Base-by-base conservation (phyloP, 2,888 invertebrate species). In the Seira ritae region DNA sequence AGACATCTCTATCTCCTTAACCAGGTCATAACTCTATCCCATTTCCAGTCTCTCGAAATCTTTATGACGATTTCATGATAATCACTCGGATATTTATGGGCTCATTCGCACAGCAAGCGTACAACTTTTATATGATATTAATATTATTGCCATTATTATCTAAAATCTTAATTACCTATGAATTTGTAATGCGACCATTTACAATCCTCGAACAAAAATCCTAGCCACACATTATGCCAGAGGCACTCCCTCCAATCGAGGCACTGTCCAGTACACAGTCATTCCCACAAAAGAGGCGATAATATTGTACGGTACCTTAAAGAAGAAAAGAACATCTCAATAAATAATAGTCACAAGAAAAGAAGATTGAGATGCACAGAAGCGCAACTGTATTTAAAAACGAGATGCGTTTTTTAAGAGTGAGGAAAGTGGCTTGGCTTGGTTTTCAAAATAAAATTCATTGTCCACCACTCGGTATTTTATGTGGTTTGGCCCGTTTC, bases 91-190 rank as follows among this genome's bases (percentile, higher is more conserved):
- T 81, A 81, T 81, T 81, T 81, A 81, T 76, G 81, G 66, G 71
- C 76, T 76, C 74, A 70, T 81, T 68, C 66, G 75, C 81, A 68
- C 81, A 81, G 75, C 66, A 42, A 66, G 75, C 70, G 69, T 76
- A 70, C 70, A 81, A 50, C 50, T 50, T 50, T 50, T 50, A 50
- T 50, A 50, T 76, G 31, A 71, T 81, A 62, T 70, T 81, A 67
- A 80, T 73, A 55, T 76, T 76, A 76, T 76, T 76, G 81, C 81
- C 81, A 70, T 76, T 81, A 75, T 76, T 81, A 81, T 81, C 81
- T 81, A 31, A 50, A 50, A 81, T 81, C 75, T 81, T 81, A 81
- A 81, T 81, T 81, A 81, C 81, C 42, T 81, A 76, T 81, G 81
- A 81, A 81, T 81, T 76, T 71, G 74, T 76, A 81, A 81, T 76